Base-by-base conservation (phyloP, 37 sponge, comb jelly and placozoan species). In the Spongia lamella region DNA sequence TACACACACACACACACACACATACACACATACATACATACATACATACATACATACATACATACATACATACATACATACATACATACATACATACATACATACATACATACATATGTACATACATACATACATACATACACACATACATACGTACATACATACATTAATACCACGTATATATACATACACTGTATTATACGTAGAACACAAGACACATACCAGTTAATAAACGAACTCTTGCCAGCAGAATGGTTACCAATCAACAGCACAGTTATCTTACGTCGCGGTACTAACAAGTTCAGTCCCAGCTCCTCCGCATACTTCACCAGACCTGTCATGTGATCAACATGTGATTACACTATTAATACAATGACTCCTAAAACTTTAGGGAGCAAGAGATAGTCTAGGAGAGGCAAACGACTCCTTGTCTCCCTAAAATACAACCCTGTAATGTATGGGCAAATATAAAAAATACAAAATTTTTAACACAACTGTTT, bases 181-280 rank as follows among this genome's bases (percentile, higher is more conserved):
- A 21, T 20, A 61, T n/a, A n/a, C n/a, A n/a, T n/a, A n/a, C n/a
- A n/a, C n/a, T n/a, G n/a, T n/a, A n/a, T n/a, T n/a, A n/a, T n/a
- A n/a, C n/a, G n/a, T n/a, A n/a, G n/a, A n/a, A n/a, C 26, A 61
- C 9, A 17, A 11, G 7, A 20, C 20, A 19, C 75, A 15, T 55
- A 85, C 91, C 91, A 90, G 76, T 90, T 90, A 31, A 90, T 90
- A 67, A 90, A 90, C 35, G 86, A 86, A 54, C 83, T 86, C 60
- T 90, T 90, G 3, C 91, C 91, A 47, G 91, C 91, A 16, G 86
- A 86, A 43, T 90, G 91, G 51, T 90, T 90, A 25, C 91, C 91
- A 53, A 90, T 90, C 51, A 90, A 61, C 64, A 90, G 39, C 1
- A 90, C 78, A 3, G 77, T 90, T 21, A 90, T 86, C 58, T 90